A percentile compares a stretch with the other conserved stretches of the same genome.
phyloP scores from a whole-genome alignment of 2,113 vertebrate genomes.

The Loxodonta africana region DNA sequence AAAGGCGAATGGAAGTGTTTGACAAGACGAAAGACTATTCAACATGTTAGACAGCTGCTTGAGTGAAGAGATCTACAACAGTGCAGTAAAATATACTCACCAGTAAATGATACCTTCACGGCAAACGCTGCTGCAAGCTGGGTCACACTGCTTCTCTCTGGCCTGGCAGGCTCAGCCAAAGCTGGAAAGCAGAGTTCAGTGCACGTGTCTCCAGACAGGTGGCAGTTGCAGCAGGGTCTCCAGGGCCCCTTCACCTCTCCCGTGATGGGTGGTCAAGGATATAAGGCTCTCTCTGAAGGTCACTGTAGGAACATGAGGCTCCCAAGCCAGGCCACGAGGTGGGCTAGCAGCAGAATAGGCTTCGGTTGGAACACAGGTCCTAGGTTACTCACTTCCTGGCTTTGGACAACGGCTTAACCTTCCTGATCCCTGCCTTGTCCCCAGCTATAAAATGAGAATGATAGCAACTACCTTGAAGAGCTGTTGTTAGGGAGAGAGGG shows the following conservation, averaged over 20 bases:
- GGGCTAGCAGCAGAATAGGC: rapidly evolving
- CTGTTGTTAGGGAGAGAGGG: too few species aligned
- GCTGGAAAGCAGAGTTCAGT: constrained; percentile 71
- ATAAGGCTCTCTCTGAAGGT: not conserved
- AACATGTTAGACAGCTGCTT: constrained; percentile 91
- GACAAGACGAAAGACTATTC: constrained; percentile 92
- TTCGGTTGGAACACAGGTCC: not conserved
- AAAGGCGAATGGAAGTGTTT: constrained; percentile 89
- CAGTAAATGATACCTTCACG: constrained; percentile 87
- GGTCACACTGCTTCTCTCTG: constrained; percentile 85
- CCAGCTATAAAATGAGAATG: not conserved
- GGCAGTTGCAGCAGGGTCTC: too few species aligned
- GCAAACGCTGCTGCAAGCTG: constrained; percentile 82
- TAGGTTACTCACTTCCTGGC: rapidly evolving
- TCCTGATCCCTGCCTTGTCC: too few species aligned
- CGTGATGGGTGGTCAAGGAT: rapidly evolving
- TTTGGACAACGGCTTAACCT: not conserved
- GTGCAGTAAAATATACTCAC: constrained; percentile 90
- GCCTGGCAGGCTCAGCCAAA: constrained; percentile 84
- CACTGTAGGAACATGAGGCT: not conserved
- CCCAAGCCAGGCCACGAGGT: rapidly evolving
- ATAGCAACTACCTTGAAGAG: not conserved
- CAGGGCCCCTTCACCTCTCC: rapidly evolving
- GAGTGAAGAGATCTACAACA: constrained; percentile 91
- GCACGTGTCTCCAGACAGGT: rapidly evolving